Base-by-base conservation (phyloP, 2,797 vertebrate species). In the Sebastes iracundus region DNA sequence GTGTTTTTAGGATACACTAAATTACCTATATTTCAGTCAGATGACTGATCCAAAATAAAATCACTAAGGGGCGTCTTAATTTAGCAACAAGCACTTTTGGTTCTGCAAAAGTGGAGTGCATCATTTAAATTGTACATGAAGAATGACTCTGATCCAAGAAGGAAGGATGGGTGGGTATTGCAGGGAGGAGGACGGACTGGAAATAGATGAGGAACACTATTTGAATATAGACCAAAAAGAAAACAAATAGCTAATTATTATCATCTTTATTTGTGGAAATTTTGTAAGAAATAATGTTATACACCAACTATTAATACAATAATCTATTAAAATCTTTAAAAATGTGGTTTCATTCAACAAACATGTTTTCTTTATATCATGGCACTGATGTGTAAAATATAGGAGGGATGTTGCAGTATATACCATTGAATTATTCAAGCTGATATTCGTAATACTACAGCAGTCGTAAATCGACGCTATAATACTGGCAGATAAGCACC, bases 41-140 rank as follows among this genome's bases (percentile, higher is more conserved):
- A 38, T 38, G 35, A 38, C 35, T 38, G 13, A 38, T 38, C 13
- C 35, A 72, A 80, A 88, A 68, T 63, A 80, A 73, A 85, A 75
- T 64, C 28, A 56, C 22, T 22, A 38, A 79, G 53, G 46, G 11
- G 11, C 3, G 1, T 28, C 83, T 87, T 82, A 82, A 83, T 81
- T 89, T 84, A 86, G 79, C 35, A 55, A 60, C 8, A 56, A 27
- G 46, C 53, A 64, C 69, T 88, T 84, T 75, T 7, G 20, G 55
- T 63, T 86, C 60, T n/a, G 68, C 67, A 79, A 79, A 87, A 74
- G 7, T 69, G 18, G 64, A 89, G 67, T 76, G 82, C 66, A 83
- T 85, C 64, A 78, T 85, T 86, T 73, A 80, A 86, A 87, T 49
- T 86, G 32, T 66, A 58, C 52, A 88, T 86, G 65, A 80, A 87